A percentile compares a stretch with the other conserved stretches of the same genome.
Evolutionary conservation across 2,113 vertebrate species (phyloP).

Genomic region (Recurvirostra avosetta): DNA sequence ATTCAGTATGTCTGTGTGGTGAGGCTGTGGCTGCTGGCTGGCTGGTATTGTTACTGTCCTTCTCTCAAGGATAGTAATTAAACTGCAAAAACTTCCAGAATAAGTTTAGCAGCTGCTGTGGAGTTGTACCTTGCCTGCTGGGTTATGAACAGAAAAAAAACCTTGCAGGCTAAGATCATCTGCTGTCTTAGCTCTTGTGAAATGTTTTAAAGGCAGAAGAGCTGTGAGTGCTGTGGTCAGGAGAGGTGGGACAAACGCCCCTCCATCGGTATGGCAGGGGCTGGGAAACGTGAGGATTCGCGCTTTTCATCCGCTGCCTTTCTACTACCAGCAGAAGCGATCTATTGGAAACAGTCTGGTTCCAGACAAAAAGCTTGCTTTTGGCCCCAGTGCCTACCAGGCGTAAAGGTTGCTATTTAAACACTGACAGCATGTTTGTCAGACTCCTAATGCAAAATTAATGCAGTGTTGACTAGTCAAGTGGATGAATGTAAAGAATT

Average conservation of each 20-base stretch:
- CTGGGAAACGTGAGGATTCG: neutral
- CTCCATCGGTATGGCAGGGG: neutral
- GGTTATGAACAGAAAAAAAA: neutral
- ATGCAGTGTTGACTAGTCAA: neutral
- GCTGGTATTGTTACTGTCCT: neutral
- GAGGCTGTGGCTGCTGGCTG: neutral
- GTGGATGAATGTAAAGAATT: neutral
- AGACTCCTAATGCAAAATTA: neutral
- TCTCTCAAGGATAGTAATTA: neutral
- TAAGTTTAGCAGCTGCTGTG: neutral
- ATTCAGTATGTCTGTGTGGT: neutral
- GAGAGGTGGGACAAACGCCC: neutral
- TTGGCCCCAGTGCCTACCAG: neutral
- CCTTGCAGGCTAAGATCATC: neutral
- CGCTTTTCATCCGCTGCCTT: neutral
- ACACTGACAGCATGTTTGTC: fast-evolving
- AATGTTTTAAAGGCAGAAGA: neutral
- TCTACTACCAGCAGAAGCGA: neutral
- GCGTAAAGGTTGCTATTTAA: neutral
- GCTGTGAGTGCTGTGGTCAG: neutral
- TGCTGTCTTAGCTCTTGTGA: neutral
- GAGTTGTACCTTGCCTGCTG: neutral
- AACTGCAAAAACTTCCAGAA: neutral
- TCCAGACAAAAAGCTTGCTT: neutral
- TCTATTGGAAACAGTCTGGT: neutral